Conservation (phyloP, 2,113 vertebrate species). For the Pleuronectes platessa region DNA sequence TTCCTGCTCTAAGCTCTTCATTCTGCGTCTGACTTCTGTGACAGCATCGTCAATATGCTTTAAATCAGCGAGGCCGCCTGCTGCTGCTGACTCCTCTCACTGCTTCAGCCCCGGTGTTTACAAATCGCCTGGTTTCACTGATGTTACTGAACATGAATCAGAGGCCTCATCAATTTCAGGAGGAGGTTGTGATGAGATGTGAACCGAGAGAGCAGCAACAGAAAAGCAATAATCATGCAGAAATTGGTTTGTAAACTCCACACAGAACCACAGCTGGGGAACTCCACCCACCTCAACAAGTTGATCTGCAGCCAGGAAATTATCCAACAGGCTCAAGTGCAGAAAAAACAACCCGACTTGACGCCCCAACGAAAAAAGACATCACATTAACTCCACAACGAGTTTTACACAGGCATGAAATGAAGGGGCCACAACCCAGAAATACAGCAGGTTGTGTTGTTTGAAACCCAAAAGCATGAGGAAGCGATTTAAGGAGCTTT, state of each 20-base stretch:
- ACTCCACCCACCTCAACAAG: neutral
- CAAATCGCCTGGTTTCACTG: neutral
- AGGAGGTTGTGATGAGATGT: neutral
- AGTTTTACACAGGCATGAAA: conserved; percentile 1
- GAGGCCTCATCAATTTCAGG: neutral
- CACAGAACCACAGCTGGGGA: neutral
- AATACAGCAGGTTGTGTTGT: neutral
- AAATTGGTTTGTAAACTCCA: neutral
- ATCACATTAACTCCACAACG: neutral
- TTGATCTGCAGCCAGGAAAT: conserved; percentile 34
- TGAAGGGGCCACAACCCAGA: neutral
- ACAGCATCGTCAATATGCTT: conserved; percentile 49
- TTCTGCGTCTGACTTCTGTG: conserved; percentile 19
- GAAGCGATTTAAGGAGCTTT: neutral
- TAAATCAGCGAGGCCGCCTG: conserved; percentile 38
- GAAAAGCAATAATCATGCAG: neutral
- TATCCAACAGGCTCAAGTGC: conserved; percentile 21
- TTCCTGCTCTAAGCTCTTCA: conserved; percentile 59
- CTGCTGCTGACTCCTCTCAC: conserved; percentile 36
- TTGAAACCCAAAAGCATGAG: neutral
- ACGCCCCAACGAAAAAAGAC: neutral
- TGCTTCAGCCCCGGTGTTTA: conserved; percentile 11
- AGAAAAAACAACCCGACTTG: neutral
- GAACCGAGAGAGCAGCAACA: neutral
- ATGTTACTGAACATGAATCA: conserved; percentile 2